Conservation (phyloP, 2,797 vertebrate species). For the Phrynocephalus vlangalii region DNA sequence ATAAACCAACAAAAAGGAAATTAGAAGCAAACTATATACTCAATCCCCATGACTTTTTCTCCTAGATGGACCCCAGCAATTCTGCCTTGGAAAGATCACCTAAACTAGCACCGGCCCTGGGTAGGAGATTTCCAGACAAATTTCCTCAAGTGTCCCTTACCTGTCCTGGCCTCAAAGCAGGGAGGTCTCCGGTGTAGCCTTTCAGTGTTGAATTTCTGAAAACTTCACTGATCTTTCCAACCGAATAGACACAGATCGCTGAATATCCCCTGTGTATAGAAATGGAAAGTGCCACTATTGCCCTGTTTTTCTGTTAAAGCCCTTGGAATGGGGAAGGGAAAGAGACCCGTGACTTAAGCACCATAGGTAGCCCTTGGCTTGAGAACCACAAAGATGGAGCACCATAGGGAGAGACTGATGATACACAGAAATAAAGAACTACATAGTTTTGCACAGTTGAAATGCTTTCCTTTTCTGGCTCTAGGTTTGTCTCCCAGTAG, state of each 20-base stretch:
- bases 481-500: not conserved
- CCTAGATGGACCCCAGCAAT: no score
- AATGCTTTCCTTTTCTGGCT: not conserved
- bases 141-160: constrained; percentile 31
- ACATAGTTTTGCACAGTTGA: not conserved
- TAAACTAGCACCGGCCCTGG: no score
- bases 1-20: no score
- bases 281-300: rapidly evolving
- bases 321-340: no score
- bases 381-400: not conserved
- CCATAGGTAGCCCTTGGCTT: not conserved
- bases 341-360: not conserved
- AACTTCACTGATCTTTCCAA: constrained; percentile 70
- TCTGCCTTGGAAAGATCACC: not conserved
- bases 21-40: no score
- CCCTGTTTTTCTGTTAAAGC: not conserved
- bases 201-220: constrained; percentile 77
- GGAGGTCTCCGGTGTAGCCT: constrained; percentile 64
- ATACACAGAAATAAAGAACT: not conserved
- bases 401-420: not conserved
- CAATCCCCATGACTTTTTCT: no score
- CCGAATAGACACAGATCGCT: constrained; percentile 76
- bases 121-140: no score
- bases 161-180: constrained; percentile 77
- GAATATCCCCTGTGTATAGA: constrained; percentile 76